Percentiles rank a stretch among this genome's conserved stretches.
These are phyloP conservation scores for Colistium nudipinnis DNA, from an alignment of 2,113 vertebrate genomes.

Conservation along the genomic window DNA sequence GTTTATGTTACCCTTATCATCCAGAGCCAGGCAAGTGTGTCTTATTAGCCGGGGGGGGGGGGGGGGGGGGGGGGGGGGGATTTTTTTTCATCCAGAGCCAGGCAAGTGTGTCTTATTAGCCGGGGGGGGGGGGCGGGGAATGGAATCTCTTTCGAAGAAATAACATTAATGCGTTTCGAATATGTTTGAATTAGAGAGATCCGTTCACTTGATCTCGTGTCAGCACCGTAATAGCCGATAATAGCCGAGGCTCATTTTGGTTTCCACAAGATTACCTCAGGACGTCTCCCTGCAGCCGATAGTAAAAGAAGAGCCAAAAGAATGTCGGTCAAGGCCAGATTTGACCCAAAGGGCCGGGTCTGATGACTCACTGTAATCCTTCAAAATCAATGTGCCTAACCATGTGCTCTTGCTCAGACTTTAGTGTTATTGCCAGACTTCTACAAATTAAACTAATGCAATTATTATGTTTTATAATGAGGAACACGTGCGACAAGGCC, in stretches of 20 bases:
- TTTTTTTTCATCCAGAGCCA: too few species aligned
- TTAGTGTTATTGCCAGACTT: constrained; percentile 27
- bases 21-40: background rate
- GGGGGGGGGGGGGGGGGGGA: too few species aligned
- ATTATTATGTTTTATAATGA: constrained; percentile 47
- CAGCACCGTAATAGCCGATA: background rate
- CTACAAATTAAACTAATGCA: constrained; percentile 57
- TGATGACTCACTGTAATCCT: constrained; percentile 6
- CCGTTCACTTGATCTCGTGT: background rate
- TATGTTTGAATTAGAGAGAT: background rate
- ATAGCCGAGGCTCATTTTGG: background rate
- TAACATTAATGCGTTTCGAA: background rate
- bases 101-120: background rate
- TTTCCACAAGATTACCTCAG: background rate
- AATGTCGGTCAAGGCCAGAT: background rate
- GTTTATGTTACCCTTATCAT: background rate
- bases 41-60: background rate
- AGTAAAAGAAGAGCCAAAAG: background rate
- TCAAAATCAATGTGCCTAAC: constrained; percentile 20
- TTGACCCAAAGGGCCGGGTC: background rate
- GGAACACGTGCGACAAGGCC: constrained; percentile 32
- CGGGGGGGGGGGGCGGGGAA: background rate
- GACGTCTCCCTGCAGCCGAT: background rate
- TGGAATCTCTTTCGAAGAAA: background rate
- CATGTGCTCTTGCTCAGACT: constrained; percentile 26